Evolutionary conservation across 1,140 invertebrate species (phyloP).

Genomic region (Venturia canescens): DNA sequence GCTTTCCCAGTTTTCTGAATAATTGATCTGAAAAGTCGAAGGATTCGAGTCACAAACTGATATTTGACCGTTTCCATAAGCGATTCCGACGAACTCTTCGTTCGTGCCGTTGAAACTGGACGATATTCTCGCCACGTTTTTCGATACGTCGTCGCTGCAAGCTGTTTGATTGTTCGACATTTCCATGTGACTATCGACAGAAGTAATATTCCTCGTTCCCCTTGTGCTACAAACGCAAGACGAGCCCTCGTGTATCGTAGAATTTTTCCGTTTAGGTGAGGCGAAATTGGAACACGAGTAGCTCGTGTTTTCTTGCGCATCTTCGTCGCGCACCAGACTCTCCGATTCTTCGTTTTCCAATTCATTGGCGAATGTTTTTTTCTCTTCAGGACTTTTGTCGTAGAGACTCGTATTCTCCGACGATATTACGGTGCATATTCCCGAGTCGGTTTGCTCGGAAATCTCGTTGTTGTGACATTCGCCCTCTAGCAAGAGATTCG

Average conservation of each 20-base stretch:
- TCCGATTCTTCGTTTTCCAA: conserved; percentile 55
- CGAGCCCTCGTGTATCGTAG: conserved; percentile 62
- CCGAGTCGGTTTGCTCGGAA: conserved; percentile 82
- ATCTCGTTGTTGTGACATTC: conserved; percentile 74
- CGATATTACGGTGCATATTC: conserved; percentile 81
- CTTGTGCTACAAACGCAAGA: conserved; percentile 65
- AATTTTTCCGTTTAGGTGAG: conserved; percentile 66
- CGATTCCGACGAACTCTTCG: conserved; percentile 72
- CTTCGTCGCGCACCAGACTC: conserved; percentile 52
- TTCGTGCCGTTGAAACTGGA: conserved; percentile 70
- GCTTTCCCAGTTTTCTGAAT: conserved; percentile 76
- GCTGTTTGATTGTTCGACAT: conserved; percentile 40
- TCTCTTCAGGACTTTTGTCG: conserved; percentile 75
- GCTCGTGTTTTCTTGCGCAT: conserved; percentile 68
- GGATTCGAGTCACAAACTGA: conserved; percentile 72
- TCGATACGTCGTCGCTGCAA: conserved; percentile 48
- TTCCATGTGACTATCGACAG: conserved; percentile 56
- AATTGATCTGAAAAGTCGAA: conserved; percentile 70
- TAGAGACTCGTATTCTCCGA: conserved; percentile 83
- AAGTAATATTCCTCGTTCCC: conserved; percentile 7
- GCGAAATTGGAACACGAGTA: conserved; percentile 73
- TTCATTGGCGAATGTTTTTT: conserved; percentile 69
- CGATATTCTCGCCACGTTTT: conserved; percentile 65
- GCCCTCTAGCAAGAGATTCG: conserved; percentile 78
- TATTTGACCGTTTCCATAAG: conserved; percentile 72